Evolutionary conservation across 2,797 vertebrate genomes (phyloP), one percentile per base, ranked within the genome.

Genomic region (Chaetophractus vellerosus): DNA sequence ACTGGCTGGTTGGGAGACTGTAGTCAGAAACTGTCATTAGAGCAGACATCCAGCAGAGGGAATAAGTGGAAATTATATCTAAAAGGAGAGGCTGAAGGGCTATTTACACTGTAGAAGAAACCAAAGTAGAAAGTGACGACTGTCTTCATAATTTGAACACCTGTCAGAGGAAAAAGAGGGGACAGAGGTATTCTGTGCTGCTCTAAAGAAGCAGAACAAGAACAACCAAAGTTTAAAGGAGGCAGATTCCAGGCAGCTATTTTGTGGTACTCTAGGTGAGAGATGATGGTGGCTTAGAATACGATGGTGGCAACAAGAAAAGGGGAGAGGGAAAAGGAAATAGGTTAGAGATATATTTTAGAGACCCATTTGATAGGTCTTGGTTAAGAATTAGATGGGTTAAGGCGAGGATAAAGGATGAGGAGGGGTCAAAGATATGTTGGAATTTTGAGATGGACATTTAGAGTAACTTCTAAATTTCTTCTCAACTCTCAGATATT

Each of bases 401-500:
- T 64, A 78, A 71, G 38, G 50, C 4, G 59, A 93, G 59, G 52
- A 24, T 1, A 2, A 91, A 41, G 41, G 21, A 7, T 19, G n/a
- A 4, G 19, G 12, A 9, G 4, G 64, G 19, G 11, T 21, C 3
- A 19, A 61, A 26, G 23, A 68, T 19, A 55, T 4, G 38, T 86
- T 66, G 5, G 14, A n/a, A 57, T 91, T 72, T 12, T 64, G 24
- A 38, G 28, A n/a, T 88, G 31, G 74, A 59, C 45, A 61, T 33
- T 79, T 38, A 75, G 16, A 88, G 21, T 83, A 33, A 78, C 61
- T 36, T 64, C 63, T 76, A 76, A 71, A 28, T 82, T 91, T 74
- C 57, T 48, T 89, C 45, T 31, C 88, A 48, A 63, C 64, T 87
- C 36, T 95, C 14, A 75, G 74, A 50, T 80, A 94, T 2, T 79